Evolutionary conservation across 2,888 invertebrate genomes (phyloP), one percentile per base, ranked within the genome.

Genomic region (Melanchra persicariae): DNA sequence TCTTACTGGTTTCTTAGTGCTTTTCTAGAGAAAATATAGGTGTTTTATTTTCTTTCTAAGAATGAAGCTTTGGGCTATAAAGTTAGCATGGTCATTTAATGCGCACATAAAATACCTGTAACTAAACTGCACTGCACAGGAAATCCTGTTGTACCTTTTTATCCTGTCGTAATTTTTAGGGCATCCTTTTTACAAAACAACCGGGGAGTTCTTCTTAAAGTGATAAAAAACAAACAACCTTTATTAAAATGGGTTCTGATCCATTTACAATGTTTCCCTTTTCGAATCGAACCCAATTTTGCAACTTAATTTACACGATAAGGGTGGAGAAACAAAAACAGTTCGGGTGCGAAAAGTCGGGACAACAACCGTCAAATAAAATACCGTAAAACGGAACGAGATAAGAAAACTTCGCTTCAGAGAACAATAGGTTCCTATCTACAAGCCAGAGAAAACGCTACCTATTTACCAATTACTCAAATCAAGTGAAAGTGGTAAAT

Each of bases 401-500:
- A 68, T 68, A 68, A 75, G 59, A 77, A 67, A 73, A 74, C 47
- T 59, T 59, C 34, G 43, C 52, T 67, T 54, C n/a, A 22, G 52
- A 57, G 52, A 79, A 79, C 74, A 78, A 78, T 73, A 43, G 30
- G 40, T 15, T 37, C 22, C 22, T 37, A 57, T 5, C 12, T 24
- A 58, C 12, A 30, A 37, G 17, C 24, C 34, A 67, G 64, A 54
- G 69, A 75, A 70, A 78, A 76, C 72, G 54, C 72, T 60, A 30
- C 26, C 47, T 58, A 59, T 60, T 66, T 69, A 70, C 70, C 67
- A 73, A 76, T 71, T 76, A 72, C 74, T 74, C 51, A 55, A 72
- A 74, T 70, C 58, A 70, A 87, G 90, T 85, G 92, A 92, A 92
- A 91, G 91, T 90, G 85, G 87, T 84, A 89, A 88, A 88, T 88